Percentiles rank a stretch among this genome's conserved stretches.
Evolutionary conservation across 2,888 invertebrate genomes (phyloP).

Genomic region (Periphyllus acericola): DNA sequence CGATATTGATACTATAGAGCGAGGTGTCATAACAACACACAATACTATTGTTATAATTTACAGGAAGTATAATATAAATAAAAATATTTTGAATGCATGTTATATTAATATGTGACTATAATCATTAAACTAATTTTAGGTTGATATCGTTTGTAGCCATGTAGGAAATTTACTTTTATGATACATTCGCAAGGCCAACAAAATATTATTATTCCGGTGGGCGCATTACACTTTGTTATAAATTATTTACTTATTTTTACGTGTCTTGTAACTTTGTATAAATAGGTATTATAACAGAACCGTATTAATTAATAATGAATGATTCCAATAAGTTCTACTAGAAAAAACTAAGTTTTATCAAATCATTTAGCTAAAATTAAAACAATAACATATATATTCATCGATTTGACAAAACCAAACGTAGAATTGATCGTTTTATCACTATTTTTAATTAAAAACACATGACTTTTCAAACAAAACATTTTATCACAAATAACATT

Average conservation of each 20-base stretch:
- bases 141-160: background rate
- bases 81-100: background rate
- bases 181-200: conserved; percentile 16
- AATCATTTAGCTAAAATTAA: background rate
- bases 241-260: background rate
- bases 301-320: background rate
- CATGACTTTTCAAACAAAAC: no score
- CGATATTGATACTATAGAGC: background rate
- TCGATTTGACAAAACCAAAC: no score
- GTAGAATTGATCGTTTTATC: no score
- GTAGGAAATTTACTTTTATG: background rate
- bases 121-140: background rate
- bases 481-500: no score
- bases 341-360: background rate
- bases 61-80: conserved; percentile 12
- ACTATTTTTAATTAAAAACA: no score
- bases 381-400: background rate
- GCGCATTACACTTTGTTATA: background rate
- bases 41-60: conserved; percentile 19
- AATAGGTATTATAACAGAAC: background rate
- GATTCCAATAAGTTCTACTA: background rate
- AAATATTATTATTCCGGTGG: background rate
- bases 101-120: conserved; percentile 32
- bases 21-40: background rate
- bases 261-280: background rate